Conservation (phyloP, 2,888 invertebrate species). For the Drepana falcataria region DNA sequence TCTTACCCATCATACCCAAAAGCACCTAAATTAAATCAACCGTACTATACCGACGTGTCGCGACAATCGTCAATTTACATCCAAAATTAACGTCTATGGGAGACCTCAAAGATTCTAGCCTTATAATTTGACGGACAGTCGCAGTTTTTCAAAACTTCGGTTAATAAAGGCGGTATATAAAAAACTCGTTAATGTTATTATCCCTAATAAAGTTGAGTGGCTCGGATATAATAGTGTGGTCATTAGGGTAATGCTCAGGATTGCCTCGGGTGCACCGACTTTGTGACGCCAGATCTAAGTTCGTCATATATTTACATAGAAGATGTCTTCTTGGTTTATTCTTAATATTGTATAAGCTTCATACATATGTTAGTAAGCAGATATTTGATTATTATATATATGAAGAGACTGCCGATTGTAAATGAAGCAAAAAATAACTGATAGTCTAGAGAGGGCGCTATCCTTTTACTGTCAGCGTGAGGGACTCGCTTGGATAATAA, state of each 20-base stretch:
- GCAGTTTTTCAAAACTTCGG: slow-evolving; percentile 46
- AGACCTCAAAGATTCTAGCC: slow-evolving; percentile 35
- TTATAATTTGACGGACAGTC: slow-evolving; percentile 47
- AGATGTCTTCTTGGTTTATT: background rate
- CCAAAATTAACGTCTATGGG: slow-evolving; percentile 21
- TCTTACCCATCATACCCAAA: background rate
- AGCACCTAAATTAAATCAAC: background rate
- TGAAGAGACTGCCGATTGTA: too few species aligned
- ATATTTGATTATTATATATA: too few species aligned
- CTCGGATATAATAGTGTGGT: slow-evolving; percentile 50
- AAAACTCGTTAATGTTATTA: slow-evolving; percentile 69
- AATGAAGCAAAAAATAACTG: too few species aligned
- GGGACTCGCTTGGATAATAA: too few species aligned
- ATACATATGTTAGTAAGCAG: too few species aligned
- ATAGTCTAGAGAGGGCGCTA: too few species aligned
- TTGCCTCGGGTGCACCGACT: slow-evolving; percentile 33
- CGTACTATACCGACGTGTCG: background rate
- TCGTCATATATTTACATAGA: background rate
- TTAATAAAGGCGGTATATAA: slow-evolving; percentile 34
- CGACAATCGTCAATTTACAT: slow-evolving; percentile 15
- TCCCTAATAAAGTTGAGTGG: slow-evolving; percentile 63
- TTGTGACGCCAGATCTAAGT: slow-evolving; percentile 39
- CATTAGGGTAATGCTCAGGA: slow-evolving; percentile 53
- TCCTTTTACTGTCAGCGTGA: too few species aligned
- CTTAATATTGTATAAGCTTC: too few species aligned